Base-by-base conservation (phyloP, 2,797 vertebrate genomes). In the Cichlasoma orientale region DNA sequence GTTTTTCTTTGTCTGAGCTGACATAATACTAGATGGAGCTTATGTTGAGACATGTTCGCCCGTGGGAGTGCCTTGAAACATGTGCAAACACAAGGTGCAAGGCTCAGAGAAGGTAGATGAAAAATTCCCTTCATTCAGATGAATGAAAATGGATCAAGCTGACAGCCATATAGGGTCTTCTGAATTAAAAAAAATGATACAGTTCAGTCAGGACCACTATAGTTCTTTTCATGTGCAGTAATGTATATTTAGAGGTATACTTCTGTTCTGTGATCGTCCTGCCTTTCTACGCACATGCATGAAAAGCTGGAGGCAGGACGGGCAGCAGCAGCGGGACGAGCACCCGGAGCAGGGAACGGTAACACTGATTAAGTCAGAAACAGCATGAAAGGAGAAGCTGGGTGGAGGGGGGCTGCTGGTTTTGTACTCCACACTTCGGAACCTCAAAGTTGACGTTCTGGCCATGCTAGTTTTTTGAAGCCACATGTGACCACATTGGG, bases 1-100 rank as follows among this genome's bases (percentile, higher is more conserved):
- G 59, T 53, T 68, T 7, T 11, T 58, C 79, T 79, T 77, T 47
- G 69, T 80, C 52, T 74, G 54, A 66, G 59, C 31, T 82, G 59
- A 85, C 77, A 74, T 77, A 63, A 80, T 6, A 13, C 2, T 14
- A 8, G 33, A 55, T 33, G 41, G 36, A 52, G 41, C 21, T 52
- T 68, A 38, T 68, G 84, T 74, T 11, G 2, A 44, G 80, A 75
- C 85, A 59, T 70, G 88, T 72, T 77, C 19, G 2, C 31, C 7
- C 0, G 0, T 29, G 73, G 78, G 73, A 52, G 68, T 36, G 25
- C 52, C 72, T 44, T 1, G 7, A 31, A 68, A 50, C 44, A 0
- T 50, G 61, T 61, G 50, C 11, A 10, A 69, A 44, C 11, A 57
- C 57, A 29, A 21, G 47, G 53, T 58, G 59, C 19, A 41, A 74